Percentiles rank a stretch among this genome's conserved stretches.
phyloP scores from a whole-genome alignment of 2,888 invertebrate species.

The Aphrophora alni region DNA sequence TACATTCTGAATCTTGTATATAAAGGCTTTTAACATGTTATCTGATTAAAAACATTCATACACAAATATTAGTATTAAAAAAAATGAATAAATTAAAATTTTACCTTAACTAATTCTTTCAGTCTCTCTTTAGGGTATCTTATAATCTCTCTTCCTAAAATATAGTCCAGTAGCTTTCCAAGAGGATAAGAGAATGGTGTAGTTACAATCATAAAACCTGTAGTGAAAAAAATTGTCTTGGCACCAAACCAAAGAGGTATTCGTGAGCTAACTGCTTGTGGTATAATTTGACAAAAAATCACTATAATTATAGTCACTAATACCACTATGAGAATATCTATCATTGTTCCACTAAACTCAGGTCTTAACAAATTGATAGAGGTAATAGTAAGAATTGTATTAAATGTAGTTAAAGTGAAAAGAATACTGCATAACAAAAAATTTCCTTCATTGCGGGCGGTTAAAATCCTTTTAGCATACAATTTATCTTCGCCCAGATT shows the following conservation, averaged over 20 bases:
- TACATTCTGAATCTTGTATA: too few species aligned
- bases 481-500: slow-evolving; percentile 39
- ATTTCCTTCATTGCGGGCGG: slow-evolving; percentile 43
- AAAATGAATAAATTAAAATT: too few species aligned
- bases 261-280: slow-evolving; percentile 42
- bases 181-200: slow-evolving; percentile 45
- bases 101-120: slow-evolving; percentile 45
- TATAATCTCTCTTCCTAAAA: slow-evolving; percentile 43
- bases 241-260: slow-evolving; percentile 43
- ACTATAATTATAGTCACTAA: slow-evolving; percentile 44
- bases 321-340: slow-evolving; percentile 37
- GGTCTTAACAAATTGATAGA: slow-evolving; percentile 40
- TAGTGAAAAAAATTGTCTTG: slow-evolving; percentile 44
- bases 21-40: too few species aligned
- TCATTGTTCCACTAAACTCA: too few species aligned
- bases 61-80: too few species aligned
- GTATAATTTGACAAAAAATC: slow-evolving; percentile 46
- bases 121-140: slow-evolving; percentile 44
- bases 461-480: slow-evolving; percentile 42
- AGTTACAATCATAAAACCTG: slow-evolving; percentile 43
- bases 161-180: slow-evolving; percentile 43
- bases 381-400: slow-evolving; percentile 43
- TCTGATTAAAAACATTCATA: too few species aligned
- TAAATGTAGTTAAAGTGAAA: slow-evolving; percentile 42
- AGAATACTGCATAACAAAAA: slow-evolving; percentile 45